Conservation (phyloP, 1,140 invertebrate genomes). For the Homarus americanus region DNA sequence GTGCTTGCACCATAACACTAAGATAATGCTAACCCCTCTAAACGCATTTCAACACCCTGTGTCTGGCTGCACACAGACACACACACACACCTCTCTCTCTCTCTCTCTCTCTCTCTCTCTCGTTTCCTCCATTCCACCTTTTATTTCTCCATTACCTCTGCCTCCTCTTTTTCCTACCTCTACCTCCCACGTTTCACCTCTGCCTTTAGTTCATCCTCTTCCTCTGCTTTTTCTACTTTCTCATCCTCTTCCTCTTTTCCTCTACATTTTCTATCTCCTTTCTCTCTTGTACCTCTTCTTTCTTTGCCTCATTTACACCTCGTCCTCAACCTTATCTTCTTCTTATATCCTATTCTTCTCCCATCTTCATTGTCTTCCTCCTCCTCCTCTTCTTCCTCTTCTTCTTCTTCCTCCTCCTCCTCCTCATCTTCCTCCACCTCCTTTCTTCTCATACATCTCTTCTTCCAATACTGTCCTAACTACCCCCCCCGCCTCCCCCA, state of each 20-base stretch:
- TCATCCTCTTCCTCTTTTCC: background rate
- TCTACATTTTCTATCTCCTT: background rate
- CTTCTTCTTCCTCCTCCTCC: background rate
- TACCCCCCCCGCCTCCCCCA: no score
- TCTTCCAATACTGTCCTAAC: background rate
- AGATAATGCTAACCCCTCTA: no score
- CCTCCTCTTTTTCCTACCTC: background rate
- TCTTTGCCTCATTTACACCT: no score
- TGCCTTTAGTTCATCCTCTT: background rate
- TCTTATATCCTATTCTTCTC: no score
- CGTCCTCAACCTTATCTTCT: no score
- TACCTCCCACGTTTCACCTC: background rate
- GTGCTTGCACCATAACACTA: no score
- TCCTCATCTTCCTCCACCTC: background rate
- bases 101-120: slow-evolving; percentile 5
- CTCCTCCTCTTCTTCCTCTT: background rate
- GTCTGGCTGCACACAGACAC: no score
- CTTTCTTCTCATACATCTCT: background rate
- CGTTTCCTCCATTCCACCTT: background rate
- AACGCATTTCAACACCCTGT: no score
- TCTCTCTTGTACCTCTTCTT: no score
- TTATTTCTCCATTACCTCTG: background rate
- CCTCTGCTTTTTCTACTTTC: background rate
- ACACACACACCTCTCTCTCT: slow-evolving; percentile 43
- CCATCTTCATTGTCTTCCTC: background rate